Evolutionary conservation across 92 coral and sea anemone genomes (phyloP), one percentile per base, ranked within the genome.

Genomic region (Bergia sp.): DNA sequence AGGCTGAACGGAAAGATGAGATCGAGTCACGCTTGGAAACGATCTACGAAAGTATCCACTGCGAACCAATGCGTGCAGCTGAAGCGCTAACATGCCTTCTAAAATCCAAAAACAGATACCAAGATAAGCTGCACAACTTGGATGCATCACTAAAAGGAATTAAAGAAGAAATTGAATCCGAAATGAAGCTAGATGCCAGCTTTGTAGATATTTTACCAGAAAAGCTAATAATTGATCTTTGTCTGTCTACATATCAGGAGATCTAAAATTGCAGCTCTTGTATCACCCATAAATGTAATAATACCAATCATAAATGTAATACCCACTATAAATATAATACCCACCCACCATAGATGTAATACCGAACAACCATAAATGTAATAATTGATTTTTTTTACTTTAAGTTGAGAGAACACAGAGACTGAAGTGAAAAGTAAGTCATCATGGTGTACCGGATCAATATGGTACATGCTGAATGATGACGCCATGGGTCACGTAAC

Each of bases 1-100:
- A 89, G 21, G 85, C 89, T 11, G 85, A 89, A 37, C 67, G 86
- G 69, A 90, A 85, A 66, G 87, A 86, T 3, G 95, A 91, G 37
- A 43, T 88, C 37, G 90, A 84, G 5, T 37, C 82, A 67, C 82
- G 89, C 50, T 49, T 90, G 47, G 89, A 90, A 29, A 85, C 79
- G 37, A 39, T 88, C 42, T 74, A 80, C 40, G 90, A 91, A 23
- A 29, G 77, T 43, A 38, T 84, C 20, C 43, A 71, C 16, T 71
- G 66, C 66, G 87, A 84, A 71, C 87, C 87, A 84, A 84, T 84
- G 87, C 87, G 87, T 3, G 44, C 87, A 2, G 87, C 87, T 12
- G 87, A 84, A 44, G 87, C 79, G 41, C 15, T 84, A 39, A 84
- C 87, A 3, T 69, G 65, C 55, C 79, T 84, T 29, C 87, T 84